Evolutionary conservation across 2,113 vertebrate species (phyloP).

Genomic region (Tachysurus fulvidraco): DNA sequence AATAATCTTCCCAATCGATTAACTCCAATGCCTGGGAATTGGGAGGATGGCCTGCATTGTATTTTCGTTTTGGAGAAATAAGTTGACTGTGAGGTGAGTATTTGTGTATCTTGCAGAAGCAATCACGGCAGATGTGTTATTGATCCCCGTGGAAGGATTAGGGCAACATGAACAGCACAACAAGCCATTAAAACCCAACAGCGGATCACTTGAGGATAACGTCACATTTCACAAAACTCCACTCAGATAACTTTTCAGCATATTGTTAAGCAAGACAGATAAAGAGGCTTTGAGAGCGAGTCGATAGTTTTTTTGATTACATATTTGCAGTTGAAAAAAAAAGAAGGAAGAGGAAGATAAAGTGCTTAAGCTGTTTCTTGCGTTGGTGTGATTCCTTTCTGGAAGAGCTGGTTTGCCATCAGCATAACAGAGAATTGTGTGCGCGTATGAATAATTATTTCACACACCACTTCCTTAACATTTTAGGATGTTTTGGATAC

Average conservation of each 20-base stretch:
- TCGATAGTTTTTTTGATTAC: conserved; percentile 13
- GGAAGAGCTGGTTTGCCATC: not conserved
- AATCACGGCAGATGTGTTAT: conserved; percentile 37
- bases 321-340: not conserved
- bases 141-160: conserved; percentile 46
- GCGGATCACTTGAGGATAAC: conserved; percentile 29
- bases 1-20: conserved; percentile 6
- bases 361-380: not conserved
- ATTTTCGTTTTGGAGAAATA: conserved; percentile 8
- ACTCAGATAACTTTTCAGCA: conserved; percentile 4
- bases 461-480: not conserved
- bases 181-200: conserved; percentile 34
- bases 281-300: not conserved
- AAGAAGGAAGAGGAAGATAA: not conserved
- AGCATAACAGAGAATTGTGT: conserved; percentile 8
- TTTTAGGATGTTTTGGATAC: conserved; percentile 2
- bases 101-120: conserved; percentile 31
- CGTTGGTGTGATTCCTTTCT: not conserved
- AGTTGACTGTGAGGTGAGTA: conserved; percentile 23
- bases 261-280: conserved; percentile 18
- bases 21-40: not conserved
- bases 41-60: not conserved
- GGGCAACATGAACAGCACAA: conserved; percentile 18
- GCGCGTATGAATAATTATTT: not conserved
- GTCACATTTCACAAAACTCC: conserved; percentile 37